These are phyloP conservation scores for Drosophila macrospina DNA, from an alignment of 2,888 invertebrate genomes.

Conservation along the genomic window DNA sequence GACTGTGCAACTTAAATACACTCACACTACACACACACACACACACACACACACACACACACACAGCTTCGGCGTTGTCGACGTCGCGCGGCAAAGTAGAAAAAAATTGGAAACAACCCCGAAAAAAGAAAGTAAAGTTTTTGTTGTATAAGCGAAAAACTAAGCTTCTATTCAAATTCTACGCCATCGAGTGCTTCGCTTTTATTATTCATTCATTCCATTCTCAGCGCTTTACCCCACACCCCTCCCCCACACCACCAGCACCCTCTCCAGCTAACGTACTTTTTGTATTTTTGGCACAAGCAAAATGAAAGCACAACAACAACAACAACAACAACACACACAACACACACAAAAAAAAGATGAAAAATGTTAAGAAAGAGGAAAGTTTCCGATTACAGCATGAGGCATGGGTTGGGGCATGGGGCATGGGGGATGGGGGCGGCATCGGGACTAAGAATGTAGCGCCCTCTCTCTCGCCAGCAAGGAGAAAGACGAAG, in stretches of 20 bases:
- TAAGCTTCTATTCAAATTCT: slow-evolving; percentile 85
- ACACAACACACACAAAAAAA: too few relatives aligned
- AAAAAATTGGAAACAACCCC: slow-evolving; percentile 80
- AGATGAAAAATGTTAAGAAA: slow-evolving; percentile 80
- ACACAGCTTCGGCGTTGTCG: slow-evolving; percentile 33
- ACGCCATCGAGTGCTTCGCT: slow-evolving; percentile 83
- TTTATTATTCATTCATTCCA: slow-evolving; percentile 81
- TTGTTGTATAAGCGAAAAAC: slow-evolving; percentile 84
- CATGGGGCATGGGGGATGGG: neutral
- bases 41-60: slow-evolving; percentile 24
- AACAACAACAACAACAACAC: slow-evolving; percentile 2
- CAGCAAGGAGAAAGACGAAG: neutral
- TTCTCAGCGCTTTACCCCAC: slow-evolving; percentile 50
- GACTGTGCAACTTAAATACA: slow-evolving; percentile 64
- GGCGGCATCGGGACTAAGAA: neutral
- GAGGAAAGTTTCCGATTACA: slow-evolving; percentile 83
- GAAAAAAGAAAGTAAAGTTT: slow-evolving; percentile 76
- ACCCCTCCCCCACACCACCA: neutral
- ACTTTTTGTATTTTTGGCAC: slow-evolving; percentile 74
- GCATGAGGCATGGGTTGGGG: slow-evolving; percentile 20
- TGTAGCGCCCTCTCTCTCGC: neutral
- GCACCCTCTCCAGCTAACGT: neutral
- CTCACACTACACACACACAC: slow-evolving; percentile 38
- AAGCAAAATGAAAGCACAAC: slow-evolving; percentile 75
- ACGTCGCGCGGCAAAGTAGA: slow-evolving; percentile 63